Evolutionary conservation across 2,797 vertebrate species (phyloP), one percentile per base, ranked within the genome.

Genomic region (Gorsachius magnificus): DNA sequence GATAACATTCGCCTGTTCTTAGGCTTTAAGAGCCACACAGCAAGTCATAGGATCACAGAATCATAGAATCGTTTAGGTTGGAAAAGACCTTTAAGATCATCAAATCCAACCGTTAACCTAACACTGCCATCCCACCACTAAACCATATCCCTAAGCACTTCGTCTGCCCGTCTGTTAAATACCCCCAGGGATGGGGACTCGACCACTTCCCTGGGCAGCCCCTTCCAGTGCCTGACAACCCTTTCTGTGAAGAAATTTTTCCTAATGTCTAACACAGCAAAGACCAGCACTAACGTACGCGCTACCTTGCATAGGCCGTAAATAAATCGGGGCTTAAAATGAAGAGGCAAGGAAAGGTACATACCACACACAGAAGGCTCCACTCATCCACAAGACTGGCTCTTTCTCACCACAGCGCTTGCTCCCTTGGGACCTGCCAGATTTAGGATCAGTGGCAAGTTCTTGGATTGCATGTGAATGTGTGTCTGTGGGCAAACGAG

Each of bases 281-380:
- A 69, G 41, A 54, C 45, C 38, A 66, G 70, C 31, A 33, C 26
- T 56, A 21, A 15, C 0, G 0, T 14, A 31, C 7, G 5, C 5
- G 11, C 15, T 54, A 12, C 46, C 51, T 16, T 16, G 12, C 20
- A 24, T 0, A 66, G 54, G 35, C 41, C 14, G 41, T 41, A 79
- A 82, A 51, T 15, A n/a, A 72, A 78, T 22, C 4, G 5, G 7
- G 54, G 33, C 28, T 72, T 69, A 66, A 78, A 86, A 65, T 9
- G 7, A 53, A 53, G 16, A 19, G 69, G 43, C 41, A 53, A 43
- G n/a, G 76, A 78, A 13, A 58, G 7, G 63, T 6, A 45, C 11
- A 16, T 4, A 20, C 29, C 43, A 28, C 31, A 6, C 13, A 54
- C 3, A 50, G n/a, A 57, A 56, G 10, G 31, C 48, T 93, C 38